Conservation (phyloP, 64 coral and sea anemone species). For the Orbicella faveolata region DNA sequence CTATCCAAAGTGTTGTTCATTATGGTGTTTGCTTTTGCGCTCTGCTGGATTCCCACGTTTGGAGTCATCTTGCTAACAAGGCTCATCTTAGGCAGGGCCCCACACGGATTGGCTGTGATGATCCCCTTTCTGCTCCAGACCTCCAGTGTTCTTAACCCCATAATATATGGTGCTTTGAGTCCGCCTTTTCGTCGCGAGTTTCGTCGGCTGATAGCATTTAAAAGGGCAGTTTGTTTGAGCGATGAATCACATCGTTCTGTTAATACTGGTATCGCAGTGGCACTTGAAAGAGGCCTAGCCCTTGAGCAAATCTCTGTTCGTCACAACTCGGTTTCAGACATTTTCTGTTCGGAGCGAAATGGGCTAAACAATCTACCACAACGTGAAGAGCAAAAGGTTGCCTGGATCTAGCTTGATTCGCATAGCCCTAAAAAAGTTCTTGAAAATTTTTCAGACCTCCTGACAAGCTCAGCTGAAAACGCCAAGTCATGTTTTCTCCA, state of each 20-base stretch:
- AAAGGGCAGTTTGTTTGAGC: neutral
- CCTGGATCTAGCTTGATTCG: neutral
- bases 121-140: conserved; percentile 29
- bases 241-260: neutral
- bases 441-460: no score
- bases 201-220: neutral
- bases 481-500: no score
- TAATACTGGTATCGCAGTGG: neutral
- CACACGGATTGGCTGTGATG: conserved; percentile 9
- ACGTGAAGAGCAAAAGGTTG: neutral
- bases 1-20: conserved; percentile 24
- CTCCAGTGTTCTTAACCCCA: conserved; percentile 20
- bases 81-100: neutral
- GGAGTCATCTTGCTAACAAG: conserved; percentile 15
- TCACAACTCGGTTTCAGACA: no score
- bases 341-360: neutral
- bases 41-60: conserved; percentile 35
- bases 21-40: conserved; percentile 8
- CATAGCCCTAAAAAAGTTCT: no score
- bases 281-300: neutral
- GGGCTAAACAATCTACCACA: neutral
- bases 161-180: conserved; percentile 34
- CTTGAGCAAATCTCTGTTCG: neutral
- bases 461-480: no score
- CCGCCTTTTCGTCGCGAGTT: conserved; percentile 23